phyloP scores from a whole-genome alignment of 2,888 invertebrate species.

The Watsonalla cultraria region DNA sequence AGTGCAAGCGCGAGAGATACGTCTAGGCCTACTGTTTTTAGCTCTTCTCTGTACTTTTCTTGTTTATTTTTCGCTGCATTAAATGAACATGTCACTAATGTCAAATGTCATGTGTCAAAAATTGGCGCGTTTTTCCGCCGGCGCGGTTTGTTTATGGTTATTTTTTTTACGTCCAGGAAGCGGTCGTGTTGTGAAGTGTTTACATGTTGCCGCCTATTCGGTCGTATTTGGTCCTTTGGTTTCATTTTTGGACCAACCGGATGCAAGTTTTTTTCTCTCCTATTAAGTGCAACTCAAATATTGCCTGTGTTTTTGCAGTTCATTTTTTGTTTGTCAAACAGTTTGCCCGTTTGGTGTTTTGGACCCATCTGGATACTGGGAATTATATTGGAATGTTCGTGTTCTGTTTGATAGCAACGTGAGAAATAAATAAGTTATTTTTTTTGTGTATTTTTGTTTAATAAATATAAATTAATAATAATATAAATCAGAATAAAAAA shows the following conservation, averaged over 20 bases:
- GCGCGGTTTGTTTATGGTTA: conserved; percentile 31
- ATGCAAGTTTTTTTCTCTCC: conserved; percentile 49
- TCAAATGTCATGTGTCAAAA: not conserved
- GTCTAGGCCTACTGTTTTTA: too few species aligned
- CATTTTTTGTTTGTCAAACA: conserved; percentile 24
- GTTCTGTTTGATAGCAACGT: too few species aligned
- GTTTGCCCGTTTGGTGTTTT: conserved; percentile 21
- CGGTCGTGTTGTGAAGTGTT: conserved; percentile 47
- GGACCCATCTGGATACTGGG: conserved; percentile 13
- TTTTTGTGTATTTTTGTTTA: too few species aligned
- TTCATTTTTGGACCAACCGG: conserved; percentile 53
- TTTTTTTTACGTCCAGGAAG: conserved; percentile 35
- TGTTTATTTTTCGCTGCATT: conserved; percentile 1
- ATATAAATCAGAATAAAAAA: too few species aligned
- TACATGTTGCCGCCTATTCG: conserved; percentile 50
- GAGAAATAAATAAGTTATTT: too few species aligned
- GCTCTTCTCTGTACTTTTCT: not conserved
- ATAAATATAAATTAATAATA: too few species aligned
- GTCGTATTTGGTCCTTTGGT: conserved; percentile 58
- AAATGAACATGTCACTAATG: not conserved
- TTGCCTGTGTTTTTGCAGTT: conserved; percentile 35
- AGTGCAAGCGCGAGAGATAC: too few species aligned
- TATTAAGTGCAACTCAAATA: conserved; percentile 62
- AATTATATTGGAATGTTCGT: too few species aligned
- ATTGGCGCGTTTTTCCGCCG: conserved; percentile 5